Percentiles rank a stretch among this genome's conserved stretches.
Conservation (phyloP, 2,888 invertebrate species). For the Tenthredo livida region DNA sequence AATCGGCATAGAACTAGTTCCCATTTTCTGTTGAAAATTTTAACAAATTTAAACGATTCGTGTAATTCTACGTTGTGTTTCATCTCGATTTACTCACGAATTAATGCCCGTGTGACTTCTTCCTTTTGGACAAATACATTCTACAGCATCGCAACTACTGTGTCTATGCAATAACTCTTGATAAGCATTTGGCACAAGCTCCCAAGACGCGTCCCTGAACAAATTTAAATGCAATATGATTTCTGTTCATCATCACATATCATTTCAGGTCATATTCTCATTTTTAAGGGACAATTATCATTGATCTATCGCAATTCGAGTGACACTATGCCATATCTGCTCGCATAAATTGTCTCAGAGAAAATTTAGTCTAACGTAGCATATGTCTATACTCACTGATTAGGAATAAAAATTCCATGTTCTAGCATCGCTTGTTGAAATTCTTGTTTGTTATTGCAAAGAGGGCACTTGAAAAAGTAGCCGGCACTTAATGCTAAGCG, state of each 20-base stretch:
- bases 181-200: conserved; percentile 87
- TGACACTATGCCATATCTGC: background rate
- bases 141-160: conserved; percentile 81
- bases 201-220: conserved; percentile 91
- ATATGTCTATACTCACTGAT: conserved; percentile 81
- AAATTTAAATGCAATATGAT: conserved; percentile 60
- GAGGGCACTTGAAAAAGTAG: conserved; percentile 91
- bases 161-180: conserved; percentile 85
- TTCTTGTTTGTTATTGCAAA: conserved; percentile 86
- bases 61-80: background rate
- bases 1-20: conserved; percentile 79
- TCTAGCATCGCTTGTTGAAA: conserved; percentile 83
- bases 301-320: background rate
- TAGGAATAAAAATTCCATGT: conserved; percentile 89
- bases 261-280: background rate
- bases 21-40: conserved; percentile 76
- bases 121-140: conserved; percentile 83
- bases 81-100: conserved; percentile 70
- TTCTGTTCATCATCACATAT: background rate
- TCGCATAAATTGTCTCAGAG: background rate
- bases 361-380: background rate
- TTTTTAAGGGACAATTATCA: background rate
- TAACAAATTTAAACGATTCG: conserved; percentile 25
- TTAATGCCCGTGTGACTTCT: conserved; percentile 77
- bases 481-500: conserved; percentile 87